phyloP scores from a whole-genome alignment of 2,113 vertebrate species.

The Mormyrus iriodes region DNA sequence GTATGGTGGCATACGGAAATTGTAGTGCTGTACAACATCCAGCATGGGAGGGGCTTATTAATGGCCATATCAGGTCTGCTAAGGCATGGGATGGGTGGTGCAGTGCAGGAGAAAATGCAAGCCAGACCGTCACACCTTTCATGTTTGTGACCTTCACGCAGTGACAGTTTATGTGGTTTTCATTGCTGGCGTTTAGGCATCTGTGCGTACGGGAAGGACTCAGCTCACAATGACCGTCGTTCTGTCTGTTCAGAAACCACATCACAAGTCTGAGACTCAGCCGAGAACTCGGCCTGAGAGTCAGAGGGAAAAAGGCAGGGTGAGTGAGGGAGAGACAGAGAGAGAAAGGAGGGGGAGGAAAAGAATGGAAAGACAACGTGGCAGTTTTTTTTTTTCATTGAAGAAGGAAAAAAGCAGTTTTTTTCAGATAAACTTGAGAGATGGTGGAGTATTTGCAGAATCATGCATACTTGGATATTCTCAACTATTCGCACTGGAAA shows the following conservation, averaged over 20 bases:
- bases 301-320: conserved; percentile 20
- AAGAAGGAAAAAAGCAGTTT: conserved; percentile 17
- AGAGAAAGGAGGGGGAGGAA: conserved; percentile 14
- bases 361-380: conserved; percentile 60
- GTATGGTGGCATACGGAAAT: neutral
- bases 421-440: conserved; percentile 4
- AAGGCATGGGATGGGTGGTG: neutral
- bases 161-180: conserved; percentile 37
- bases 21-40: neutral
- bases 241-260: conserved; percentile 41
- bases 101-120: neutral
- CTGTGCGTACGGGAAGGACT: conserved; percentile 40
- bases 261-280: conserved; percentile 27
- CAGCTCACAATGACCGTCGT: conserved; percentile 38
- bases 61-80: neutral
- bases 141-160: conserved; percentile 19
- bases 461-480: neutral
- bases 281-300: neutral
- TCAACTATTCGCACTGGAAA: neutral
- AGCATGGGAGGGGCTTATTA: neutral
- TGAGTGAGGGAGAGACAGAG: conserved; percentile 33
- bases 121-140: neutral
- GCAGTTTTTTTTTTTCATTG: conserved; percentile 44
- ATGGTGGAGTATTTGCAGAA: neutral
- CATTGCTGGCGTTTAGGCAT: conserved; percentile 44